Percentiles rank a stretch among this genome's conserved stretches.
phyloP scores from a whole-genome alignment of 2,797 vertebrate species.

The Sternotherus odoratus region DNA sequence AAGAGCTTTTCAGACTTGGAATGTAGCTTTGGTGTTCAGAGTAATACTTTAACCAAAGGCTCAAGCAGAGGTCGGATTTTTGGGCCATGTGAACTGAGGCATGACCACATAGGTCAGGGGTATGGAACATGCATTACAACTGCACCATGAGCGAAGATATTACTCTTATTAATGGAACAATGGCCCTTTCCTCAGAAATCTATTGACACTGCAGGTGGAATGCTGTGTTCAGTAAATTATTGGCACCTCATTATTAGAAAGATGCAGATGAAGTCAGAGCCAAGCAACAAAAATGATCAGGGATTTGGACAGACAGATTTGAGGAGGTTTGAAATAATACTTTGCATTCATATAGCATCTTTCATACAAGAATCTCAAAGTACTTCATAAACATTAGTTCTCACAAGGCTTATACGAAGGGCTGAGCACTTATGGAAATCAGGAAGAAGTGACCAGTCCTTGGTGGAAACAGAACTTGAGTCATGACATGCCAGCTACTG shows the following conservation, averaged over 20 bases:
- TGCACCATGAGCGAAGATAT: not conserved
- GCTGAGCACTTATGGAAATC: not conserved
- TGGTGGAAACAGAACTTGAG: not conserved
- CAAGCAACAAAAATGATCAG: not conserved
- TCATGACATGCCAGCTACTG: not conserved
- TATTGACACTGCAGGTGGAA: conserved; percentile 16
- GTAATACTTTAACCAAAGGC: accelerated
- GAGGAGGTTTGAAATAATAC: not conserved
- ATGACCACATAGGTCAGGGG: not conserved
- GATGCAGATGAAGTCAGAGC: not conserved
- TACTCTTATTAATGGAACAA: not conserved
- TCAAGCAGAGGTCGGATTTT: not conserved
- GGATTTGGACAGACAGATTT: not conserved
- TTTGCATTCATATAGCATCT: not conserved
- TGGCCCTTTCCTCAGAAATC: accelerated
- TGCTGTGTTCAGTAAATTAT: conserved; percentile 15
- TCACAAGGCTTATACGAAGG: not conserved
- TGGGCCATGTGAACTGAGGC: not conserved
- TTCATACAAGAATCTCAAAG: not conserved
- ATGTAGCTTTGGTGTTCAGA: not conserved
- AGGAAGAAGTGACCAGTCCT: not conserved
- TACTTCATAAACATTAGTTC: not conserved
- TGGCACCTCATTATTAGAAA: not conserved
- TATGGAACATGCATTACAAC: not conserved
- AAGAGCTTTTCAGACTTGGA: not conserved